Evolutionary conservation across 2,113 vertebrate genomes (phyloP).

Genomic region (Clarias batrachus): DNA sequence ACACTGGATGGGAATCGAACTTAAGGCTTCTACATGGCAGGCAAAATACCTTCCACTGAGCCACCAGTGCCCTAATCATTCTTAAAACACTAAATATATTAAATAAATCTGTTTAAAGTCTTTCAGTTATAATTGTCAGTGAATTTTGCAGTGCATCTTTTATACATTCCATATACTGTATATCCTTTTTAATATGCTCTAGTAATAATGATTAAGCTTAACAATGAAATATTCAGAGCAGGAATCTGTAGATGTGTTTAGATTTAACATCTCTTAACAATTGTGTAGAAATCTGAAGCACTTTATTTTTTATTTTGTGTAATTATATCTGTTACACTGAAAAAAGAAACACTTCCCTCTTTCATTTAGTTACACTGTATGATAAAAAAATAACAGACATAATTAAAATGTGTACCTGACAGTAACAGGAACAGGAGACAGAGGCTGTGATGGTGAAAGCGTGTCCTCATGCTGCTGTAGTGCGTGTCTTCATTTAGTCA

Average conservation of each 20-base stretch:
- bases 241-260: not conserved
- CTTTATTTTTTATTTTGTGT: not conserved
- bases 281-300: not conserved
- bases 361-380: not conserved
- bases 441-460: not conserved
- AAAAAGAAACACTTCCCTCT: not conserved
- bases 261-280: not conserved
- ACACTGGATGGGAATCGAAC: too few species aligned
- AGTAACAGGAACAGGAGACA: not conserved
- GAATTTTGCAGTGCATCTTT: too few species aligned
- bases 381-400: not conserved
- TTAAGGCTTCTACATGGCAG: too few species aligned
- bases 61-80: too few species aligned
- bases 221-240: not conserved
- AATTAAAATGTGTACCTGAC: not conserved
- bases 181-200: too few species aligned
- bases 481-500: constrained; percentile 1
- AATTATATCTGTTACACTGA: not conserved
- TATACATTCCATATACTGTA: too few species aligned
- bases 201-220: too few species aligned
- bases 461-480: not conserved
- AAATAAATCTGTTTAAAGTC: too few species aligned
- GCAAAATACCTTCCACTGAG: too few species aligned
- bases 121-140: too few species aligned
- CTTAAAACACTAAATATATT: too few species aligned